Evolutionary conservation across 53 echinoderm and acorn worm genomes (phyloP).

Genomic region (Pentamera pediparva): DNA sequence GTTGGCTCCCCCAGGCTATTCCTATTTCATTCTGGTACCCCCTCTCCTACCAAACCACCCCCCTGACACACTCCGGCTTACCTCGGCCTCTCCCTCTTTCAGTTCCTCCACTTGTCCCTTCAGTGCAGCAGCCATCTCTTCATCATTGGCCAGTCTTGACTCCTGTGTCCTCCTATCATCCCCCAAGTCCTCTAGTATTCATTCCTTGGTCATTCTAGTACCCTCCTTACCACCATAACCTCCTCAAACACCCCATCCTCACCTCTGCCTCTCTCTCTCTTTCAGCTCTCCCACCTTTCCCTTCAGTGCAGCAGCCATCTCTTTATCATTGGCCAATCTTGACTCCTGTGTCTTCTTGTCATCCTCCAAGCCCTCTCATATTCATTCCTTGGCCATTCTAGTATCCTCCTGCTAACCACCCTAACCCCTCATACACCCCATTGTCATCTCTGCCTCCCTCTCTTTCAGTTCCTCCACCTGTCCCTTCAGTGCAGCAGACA

Average conservation of each 20-base stretch:
- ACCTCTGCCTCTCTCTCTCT: conserved; percentile 88
- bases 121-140: conserved; percentile 60
- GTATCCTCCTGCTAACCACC: too few relatives aligned
- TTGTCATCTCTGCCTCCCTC: conserved; percentile 75
- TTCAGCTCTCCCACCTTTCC: conserved; percentile 75
- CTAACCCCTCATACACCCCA: too few relatives aligned
- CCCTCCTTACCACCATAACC: too few relatives aligned
- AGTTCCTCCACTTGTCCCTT: conserved; percentile 80
- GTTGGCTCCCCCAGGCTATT: too few relatives aligned
- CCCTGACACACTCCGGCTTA: too few relatives aligned
- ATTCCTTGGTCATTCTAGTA: too few relatives aligned
- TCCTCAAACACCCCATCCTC: too few relatives aligned
- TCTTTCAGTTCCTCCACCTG: conserved; percentile 74
- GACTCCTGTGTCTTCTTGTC: conserved; percentile 68
- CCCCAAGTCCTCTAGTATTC: conserved; percentile 71
- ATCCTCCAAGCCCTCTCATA: too few relatives aligned
- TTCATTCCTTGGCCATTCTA: too few relatives aligned
- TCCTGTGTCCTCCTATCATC: conserved; percentile 65
- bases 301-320: conserved; percentile 61
- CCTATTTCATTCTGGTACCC: too few relatives aligned
- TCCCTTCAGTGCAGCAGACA: conserved; percentile 63
- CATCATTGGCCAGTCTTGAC: conserved; percentile 53
- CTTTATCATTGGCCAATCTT: conserved; percentile 53
- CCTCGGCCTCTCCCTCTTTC: conserved; percentile 75
- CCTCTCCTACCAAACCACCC: too few relatives aligned